A percentile compares a stretch with the other conserved stretches of the same genome.
Conservation (phyloP, 2,888 invertebrate species). For the Diaphora mendica region DNA sequence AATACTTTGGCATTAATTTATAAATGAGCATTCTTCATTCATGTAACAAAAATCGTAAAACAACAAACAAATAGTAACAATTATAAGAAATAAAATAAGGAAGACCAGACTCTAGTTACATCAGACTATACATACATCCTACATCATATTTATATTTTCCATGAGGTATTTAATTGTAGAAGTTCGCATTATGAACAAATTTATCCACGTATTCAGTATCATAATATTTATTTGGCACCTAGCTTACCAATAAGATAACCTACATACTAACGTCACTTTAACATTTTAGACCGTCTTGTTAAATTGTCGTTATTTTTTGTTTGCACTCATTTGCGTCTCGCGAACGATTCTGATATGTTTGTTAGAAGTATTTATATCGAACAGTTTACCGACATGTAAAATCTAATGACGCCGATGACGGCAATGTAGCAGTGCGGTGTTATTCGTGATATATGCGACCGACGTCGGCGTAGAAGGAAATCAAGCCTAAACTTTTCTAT, state of each 20-base stretch:
- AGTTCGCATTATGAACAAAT: conserved; percentile 27
- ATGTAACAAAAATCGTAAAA: conserved; percentile 11
- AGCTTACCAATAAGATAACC: conserved; percentile 38
- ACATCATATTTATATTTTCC: conserved; percentile 29
- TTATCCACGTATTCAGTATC: conserved; percentile 33
- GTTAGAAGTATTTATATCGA: not conserved
- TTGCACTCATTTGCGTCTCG: not conserved
- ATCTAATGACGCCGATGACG: not conserved
- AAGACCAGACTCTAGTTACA: conserved; percentile 36
- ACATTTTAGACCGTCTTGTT: not conserved
- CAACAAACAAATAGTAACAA: conserved; percentile 24
- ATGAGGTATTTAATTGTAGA: conserved; percentile 41
- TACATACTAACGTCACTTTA: conserved; percentile 18
- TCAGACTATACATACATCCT: conserved; percentile 4
- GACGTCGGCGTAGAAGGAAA: too few relatives aligned
- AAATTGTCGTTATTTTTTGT: too few relatives aligned
- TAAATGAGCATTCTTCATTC: conserved; percentile 12
- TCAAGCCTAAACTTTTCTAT: too few relatives aligned
- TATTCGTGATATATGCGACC: too few relatives aligned
- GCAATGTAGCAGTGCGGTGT: too few relatives aligned
- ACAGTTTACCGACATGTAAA: not conserved
- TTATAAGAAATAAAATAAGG: conserved; percentile 28
- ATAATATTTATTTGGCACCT: conserved; percentile 29
- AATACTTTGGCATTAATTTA: conserved; percentile 41
- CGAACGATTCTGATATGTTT: not conserved